A percentile compares a stretch with the other conserved stretches of the same genome.
These are phyloP conservation scores for Orientallactaga sibirica DNA, from an alignment of 2,797 vertebrate species.

Conservation along the genomic window DNA sequence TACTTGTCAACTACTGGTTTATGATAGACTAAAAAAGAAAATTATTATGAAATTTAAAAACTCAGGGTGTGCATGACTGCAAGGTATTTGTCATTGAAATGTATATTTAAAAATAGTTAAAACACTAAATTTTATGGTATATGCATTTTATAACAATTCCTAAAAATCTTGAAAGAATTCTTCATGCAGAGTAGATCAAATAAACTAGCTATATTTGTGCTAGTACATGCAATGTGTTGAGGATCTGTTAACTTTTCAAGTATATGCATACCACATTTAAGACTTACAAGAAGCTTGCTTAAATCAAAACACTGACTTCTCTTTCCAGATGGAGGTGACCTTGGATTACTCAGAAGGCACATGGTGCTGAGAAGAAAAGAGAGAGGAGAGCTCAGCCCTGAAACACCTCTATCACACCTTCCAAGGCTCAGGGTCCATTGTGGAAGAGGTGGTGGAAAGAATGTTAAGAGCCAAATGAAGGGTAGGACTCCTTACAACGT, in stretches of 20 bases:
- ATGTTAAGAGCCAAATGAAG: too few relatives aligned
- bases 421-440: too few relatives aligned
- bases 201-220: neutral
- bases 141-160: neutral
- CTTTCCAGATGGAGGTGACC: too few relatives aligned
- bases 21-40: neutral
- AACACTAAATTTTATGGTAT: neutral
- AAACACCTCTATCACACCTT: too few relatives aligned
- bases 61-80: neutral
- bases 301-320: neutral
- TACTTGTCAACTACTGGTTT: neutral
- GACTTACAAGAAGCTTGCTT: conserved; percentile 2
- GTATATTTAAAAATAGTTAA: neutral
- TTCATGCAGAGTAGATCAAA: neutral
- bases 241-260: neutral
- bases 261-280: neutral
- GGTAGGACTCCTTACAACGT: too few relatives aligned
- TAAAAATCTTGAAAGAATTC: neutral
- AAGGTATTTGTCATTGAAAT: neutral
- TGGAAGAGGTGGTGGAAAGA: too few relatives aligned
- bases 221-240: neutral
- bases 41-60: neutral
- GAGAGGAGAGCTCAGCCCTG: too few relatives aligned
- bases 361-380: too few relatives aligned
- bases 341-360: too few relatives aligned